Conservation (phyloP, 2,888 invertebrate species). For the Ptilodon capucinus region DNA sequence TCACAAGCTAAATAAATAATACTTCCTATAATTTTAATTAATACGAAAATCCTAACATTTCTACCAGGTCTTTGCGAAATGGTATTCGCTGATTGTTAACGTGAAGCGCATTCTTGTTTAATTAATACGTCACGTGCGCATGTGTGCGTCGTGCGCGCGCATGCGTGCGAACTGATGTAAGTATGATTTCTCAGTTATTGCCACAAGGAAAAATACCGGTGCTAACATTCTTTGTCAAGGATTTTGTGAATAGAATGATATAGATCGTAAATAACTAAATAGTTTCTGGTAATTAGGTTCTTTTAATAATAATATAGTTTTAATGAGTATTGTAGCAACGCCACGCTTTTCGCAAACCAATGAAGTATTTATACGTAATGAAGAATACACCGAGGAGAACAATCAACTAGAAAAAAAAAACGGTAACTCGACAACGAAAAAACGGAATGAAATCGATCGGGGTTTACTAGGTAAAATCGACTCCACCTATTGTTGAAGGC, state of each 20-base stretch:
- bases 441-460: too few species aligned
- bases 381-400: too few species aligned
- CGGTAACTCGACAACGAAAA: too few species aligned
- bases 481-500: too few species aligned
- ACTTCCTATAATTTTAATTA: neutral
- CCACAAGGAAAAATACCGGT: constrained; percentile 29
- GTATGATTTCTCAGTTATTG: constrained; percentile 33
- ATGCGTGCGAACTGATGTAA: constrained; percentile 33
- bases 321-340: too few species aligned
- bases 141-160: constrained; percentile 6
- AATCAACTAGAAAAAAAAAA: too few species aligned
- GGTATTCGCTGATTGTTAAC: constrained; percentile 25
- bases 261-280: neutral
- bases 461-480: too few species aligned
- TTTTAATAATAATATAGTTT: too few species aligned
- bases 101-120: constrained; percentile 43
- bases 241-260: constrained; percentile 17
- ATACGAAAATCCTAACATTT: constrained; percentile 8
- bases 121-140: constrained; percentile 32
- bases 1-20: neutral
- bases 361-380: too few species aligned
- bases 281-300: neutral
- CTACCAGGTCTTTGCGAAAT: constrained; percentile 23
- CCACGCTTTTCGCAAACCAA: too few species aligned
- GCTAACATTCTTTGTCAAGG: constrained; percentile 29